Percentiles rank a stretch among this genome's conserved stretches.
These are phyloP conservation scores for Brachyptera putata DNA, from an alignment of 2,888 invertebrate genomes.

Conservation along the genomic window DNA sequence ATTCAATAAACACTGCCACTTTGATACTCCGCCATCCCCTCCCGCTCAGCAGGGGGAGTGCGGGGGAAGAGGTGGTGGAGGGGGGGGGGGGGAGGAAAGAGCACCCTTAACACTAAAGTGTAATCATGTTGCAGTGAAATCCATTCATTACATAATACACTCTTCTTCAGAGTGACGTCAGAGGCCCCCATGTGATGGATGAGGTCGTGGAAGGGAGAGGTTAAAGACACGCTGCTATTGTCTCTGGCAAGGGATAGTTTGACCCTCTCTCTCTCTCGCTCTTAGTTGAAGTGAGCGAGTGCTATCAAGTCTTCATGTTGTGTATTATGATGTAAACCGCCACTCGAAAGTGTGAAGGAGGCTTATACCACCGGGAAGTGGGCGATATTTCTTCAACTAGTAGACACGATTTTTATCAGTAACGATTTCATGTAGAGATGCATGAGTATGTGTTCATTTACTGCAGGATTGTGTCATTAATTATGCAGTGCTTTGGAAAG, in stretches of 20 bases:
- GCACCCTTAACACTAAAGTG: slow-evolving; percentile 6
- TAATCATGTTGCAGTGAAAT: neutral
- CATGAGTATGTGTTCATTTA: no score
- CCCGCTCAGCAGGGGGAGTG: neutral
- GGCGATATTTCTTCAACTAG: no score
- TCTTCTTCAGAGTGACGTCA: slow-evolving; percentile 24
- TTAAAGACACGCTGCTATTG: slow-evolving; percentile 27
- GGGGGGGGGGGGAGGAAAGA: no score
- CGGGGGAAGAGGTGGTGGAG: no score
- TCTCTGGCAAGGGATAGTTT: slow-evolving; percentile 21
- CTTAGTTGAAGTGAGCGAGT: neutral
- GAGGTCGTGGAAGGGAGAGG: slow-evolving; percentile 9
- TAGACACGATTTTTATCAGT: no score
- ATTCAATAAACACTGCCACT: slow-evolving; percentile 6
- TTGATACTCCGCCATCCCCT: neutral
- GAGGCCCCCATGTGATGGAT: slow-evolving; percentile 24
- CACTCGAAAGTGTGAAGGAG: no score
- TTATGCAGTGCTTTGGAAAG: no score
- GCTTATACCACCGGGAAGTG: no score
- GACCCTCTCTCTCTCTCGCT: slow-evolving; percentile 4
- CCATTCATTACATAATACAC: slow-evolving; percentile 15
- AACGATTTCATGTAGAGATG: no score
- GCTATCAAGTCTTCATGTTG: neutral
- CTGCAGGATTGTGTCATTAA: no score
- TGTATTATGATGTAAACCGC: no score